Base-by-base conservation (phyloP, 2,113 vertebrate genomes). In the Tupaia chinensis region DNA sequence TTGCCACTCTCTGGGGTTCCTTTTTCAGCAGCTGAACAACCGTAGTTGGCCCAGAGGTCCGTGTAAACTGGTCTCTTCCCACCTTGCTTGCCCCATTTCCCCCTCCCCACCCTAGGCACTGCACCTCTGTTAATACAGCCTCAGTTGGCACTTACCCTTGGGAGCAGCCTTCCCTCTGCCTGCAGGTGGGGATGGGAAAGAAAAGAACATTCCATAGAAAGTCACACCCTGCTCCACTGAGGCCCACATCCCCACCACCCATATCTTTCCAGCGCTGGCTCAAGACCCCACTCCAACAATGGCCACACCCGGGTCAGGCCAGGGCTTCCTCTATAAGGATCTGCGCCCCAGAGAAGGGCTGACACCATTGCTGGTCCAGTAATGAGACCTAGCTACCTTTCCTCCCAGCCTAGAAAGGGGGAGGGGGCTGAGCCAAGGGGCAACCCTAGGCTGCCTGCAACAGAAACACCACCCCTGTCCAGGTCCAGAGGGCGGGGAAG, bases 171-270 rank as follows among this genome's bases (percentile, higher is more conserved):
- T 27, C 1, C 20, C 60, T 56, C n/a, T 29, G 17, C 53, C 65
- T 83, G 5, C 53, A 60, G 27, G 44, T 54, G 54, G n/a, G 15
- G 17, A 66, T n/a, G 12, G 65, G 13, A 93, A 14, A 87, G 69
- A 94, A 72, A 80, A 81, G 89, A 91, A 78, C 81, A 72, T n/a
- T n/a, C 87, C 69, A 3, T 61, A 53, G 53, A 65, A 93, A 92
- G 81, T 73, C 58, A 73, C 34, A 1, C 44, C 27, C 3, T 10
- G 32, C 17, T 29, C 72, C 32, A 22, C 19, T 27, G 29, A 66
- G 77, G 22, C 69, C 34, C 15, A 58, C 14, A 82, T 29, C 56
- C 58, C 56, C 58, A 76, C 34, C 23, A 29, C 23, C 22, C 3
- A 29, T 54, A 4, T 63, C 19, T 74, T 90, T 60, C 25, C 14